Base-by-base conservation (phyloP, 2,113 vertebrate species). In the Pardalotus punctatus region DNA sequence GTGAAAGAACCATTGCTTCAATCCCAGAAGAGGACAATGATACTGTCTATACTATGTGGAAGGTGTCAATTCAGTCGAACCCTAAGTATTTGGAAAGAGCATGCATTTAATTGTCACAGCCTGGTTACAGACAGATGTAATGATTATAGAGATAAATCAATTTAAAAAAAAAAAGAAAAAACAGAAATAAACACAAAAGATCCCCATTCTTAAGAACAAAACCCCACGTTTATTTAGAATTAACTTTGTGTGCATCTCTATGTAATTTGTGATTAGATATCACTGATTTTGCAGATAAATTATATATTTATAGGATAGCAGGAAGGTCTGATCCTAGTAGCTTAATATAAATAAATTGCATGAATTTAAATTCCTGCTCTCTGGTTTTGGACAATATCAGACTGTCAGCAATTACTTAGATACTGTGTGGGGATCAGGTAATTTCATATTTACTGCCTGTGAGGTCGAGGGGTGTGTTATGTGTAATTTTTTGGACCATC, bases 401-500 rank as follows among this genome's bases (percentile, higher is more conserved):
- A 33, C 28, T 83, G 45, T 70, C 58, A 89, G 23, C 42, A 85
- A 31, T 57, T 84, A 48, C 16, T 51, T 64, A 60, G 35, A 53
- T 48, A 51, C 13, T n/a, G 4, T 45, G 54, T 21, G 14, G 12
- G 27, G 31, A 81, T 11, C 9, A 88, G 81, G 71, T 70, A 53
- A 73, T 73, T 74, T 65, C 6, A 4, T 78, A 42, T 64, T 79
- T 92, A 79, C 53, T 82, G 22, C 22, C 12, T 82, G 10, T 64
- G 42, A 67, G 23, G 64, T 35, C 0, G 0, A 1, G 6, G 2
- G 6, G 2, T 11, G 13, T 45, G 13, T 14, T 14, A 10, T 9
- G 7, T 42, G 9, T 36, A 35, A 86, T 69, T 45, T 74, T 80
- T 58, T 57, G 21, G 67, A 28, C 16, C 22, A 53, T 47, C 40